Evolutionary conservation across 2,888 invertebrate species (phyloP), one percentile per base, ranked within the genome.

Genomic region (Vesta saturnalis): DNA sequence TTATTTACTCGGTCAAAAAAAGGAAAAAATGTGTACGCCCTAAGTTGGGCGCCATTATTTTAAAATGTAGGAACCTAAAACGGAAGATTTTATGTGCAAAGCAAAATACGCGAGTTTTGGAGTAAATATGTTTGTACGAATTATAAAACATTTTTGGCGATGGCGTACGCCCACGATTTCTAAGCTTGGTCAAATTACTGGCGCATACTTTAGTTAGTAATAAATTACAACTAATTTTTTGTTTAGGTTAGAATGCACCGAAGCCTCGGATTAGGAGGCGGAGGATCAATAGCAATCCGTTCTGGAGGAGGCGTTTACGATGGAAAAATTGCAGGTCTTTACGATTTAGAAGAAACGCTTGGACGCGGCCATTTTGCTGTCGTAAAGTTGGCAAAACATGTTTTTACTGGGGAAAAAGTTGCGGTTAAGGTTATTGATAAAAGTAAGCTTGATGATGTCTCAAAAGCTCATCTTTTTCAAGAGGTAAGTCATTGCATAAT

Each of bases 321-420:
- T 85, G 91, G 94, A 72, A 95, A 95, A 88, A 96, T 96, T 82
- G 96, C 96, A 78, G 99, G 99, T 64, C 89, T 99, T 59, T 99
- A 99, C 85, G 99, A 99, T 86, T 89, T 99, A 82, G 94, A 97
- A 84, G 95, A 97, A 84, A 99, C 99, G 2, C 90, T 99, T 66
- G 99, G 99, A 56, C 93, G 96, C 70, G 99, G 99, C 68, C 99
- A 99, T 86, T 99, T 98, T 88, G 99, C 99, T 72, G 97, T 98
- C 72, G 99, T 99, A 54, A 99, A 99, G 87, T 87, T 97, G 73
- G 99, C 99, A 21, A 88, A 96, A 73, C 99, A 99, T 89, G 99
- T 99, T 67, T 99, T 99, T 85, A 99, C 99, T 60, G 98, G 98
- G 39, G 97, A 97, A 87, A 96, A 96, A 86, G 99, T 99, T 65